Evolutionary conservation across 2,888 invertebrate species (phyloP).

Genomic region (Xestia sexstrigata): DNA sequence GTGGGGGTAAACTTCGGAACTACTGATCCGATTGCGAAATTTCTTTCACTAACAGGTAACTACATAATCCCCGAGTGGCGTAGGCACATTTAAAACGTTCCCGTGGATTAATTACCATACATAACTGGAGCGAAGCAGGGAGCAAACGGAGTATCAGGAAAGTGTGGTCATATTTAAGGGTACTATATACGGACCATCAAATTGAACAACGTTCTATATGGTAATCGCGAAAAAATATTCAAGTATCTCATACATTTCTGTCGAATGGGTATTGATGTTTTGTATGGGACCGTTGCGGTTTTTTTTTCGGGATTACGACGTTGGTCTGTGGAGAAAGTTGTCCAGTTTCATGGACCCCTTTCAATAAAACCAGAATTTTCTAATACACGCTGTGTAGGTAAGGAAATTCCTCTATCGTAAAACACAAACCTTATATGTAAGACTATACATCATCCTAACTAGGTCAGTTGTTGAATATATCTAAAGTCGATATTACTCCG

Average conservation of each 20-base stretch:
- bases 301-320: not conserved
- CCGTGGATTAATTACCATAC: not conserved
- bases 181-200: not conserved
- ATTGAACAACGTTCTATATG: not conserved
- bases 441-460: constrained; percentile 8
- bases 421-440: constrained; percentile 1
- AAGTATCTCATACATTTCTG: not conserved
- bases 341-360: not conserved
- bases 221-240: not conserved
- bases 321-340: not conserved
- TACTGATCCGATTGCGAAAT: not conserved
- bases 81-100: not conserved
- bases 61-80: not conserved
- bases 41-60: not conserved
- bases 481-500: not conserved
- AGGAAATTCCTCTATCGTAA: not conserved
- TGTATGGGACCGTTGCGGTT: not conserved
- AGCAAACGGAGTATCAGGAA: too few species aligned
- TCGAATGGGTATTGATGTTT: not conserved
- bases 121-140: not conserved
- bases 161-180: not conserved
- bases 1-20: not conserved
- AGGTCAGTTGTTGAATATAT: constrained; percentile 13
- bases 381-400: too few species aligned
- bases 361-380: too few species aligned